Conservation (phyloP, 2,113 vertebrate species). For the Psilopogon haemacephalus region DNA sequence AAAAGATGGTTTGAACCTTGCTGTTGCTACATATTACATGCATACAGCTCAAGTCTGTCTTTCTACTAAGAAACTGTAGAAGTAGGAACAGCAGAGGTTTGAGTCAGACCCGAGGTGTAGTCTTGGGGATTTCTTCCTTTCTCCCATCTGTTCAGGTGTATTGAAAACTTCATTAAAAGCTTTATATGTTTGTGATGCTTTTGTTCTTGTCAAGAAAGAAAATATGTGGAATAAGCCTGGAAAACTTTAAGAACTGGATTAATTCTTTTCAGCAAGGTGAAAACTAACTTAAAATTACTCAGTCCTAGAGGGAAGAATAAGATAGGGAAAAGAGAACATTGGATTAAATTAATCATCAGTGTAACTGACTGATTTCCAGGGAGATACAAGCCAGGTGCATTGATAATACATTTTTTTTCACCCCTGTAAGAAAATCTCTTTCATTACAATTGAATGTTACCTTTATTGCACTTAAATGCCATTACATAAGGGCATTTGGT, state of each 20-base stretch:
- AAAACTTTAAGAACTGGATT: background rate
- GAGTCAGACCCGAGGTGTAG: background rate
- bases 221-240: background rate
- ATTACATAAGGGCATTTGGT: constrained; percentile 9
- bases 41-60: background rate
- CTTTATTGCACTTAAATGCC: background rate
- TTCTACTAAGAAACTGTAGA: background rate
- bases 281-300: background rate
- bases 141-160: background rate
- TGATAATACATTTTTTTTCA: background rate
- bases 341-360: constrained; percentile 7
- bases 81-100: background rate
- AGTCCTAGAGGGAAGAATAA: background rate
- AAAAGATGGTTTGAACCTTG: background rate
- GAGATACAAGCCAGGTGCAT: background rate
- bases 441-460: background rate
- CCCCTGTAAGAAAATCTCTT: background rate
- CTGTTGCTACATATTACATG: background rate
- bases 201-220: background rate
- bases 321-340: background rate
- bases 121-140: background rate
- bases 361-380: constrained; percentile 13
- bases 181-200: background rate
- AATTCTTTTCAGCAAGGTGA: background rate
- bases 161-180: constrained; percentile 14